phyloP scores from a whole-genome alignment of 2,888 invertebrate genomes.

The Drosophila flavopinicola region DNA sequence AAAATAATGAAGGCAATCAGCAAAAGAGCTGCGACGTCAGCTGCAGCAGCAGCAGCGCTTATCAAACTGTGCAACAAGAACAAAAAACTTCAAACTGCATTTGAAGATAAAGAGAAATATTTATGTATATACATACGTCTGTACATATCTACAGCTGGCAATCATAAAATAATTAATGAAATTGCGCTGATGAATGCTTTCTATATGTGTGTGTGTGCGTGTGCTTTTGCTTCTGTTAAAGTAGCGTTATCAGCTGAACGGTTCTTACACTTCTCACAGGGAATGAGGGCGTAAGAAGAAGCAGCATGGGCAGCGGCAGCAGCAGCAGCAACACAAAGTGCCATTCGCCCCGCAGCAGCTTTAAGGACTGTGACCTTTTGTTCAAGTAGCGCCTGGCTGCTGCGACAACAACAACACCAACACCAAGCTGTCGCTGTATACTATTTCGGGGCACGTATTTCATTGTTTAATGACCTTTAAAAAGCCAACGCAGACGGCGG shows the following conservation, averaged over 20 bases:
- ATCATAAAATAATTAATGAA: conserved; percentile 55
- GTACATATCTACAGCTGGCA: conserved; percentile 8
- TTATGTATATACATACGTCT: neutral
- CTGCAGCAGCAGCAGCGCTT: conserved; percentile 51
- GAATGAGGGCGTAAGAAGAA: conserved; percentile 13
- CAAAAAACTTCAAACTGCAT: conserved; percentile 42
- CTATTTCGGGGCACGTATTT: conserved; percentile 68
- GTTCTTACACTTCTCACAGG: neutral
- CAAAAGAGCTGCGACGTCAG: conserved; percentile 46
- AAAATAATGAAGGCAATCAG: conserved; percentile 50
- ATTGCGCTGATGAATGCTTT: conserved; percentile 50
- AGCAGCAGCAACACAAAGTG: conserved; percentile 16
- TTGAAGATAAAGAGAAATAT: conserved; percentile 16
- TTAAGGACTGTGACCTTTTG: conserved; percentile 76
- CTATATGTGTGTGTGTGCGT: conserved; percentile 10
- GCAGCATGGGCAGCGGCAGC: conserved; percentile 2
- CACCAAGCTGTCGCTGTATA: conserved; percentile 35
- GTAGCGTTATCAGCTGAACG: conserved; percentile 52
- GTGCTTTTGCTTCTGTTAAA: conserved; percentile 8
- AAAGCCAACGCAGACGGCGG: conserved; percentile 72
- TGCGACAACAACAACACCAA: conserved; percentile 27
- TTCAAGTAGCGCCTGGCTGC: conserved; percentile 38
- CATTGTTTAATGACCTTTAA: conserved; percentile 81
- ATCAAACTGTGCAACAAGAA: conserved; percentile 43
- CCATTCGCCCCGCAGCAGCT: conserved; percentile 39